Evolutionary conservation across 1,140 invertebrate species (phyloP).

Genomic region (Drosophila ercepeae): DNA sequence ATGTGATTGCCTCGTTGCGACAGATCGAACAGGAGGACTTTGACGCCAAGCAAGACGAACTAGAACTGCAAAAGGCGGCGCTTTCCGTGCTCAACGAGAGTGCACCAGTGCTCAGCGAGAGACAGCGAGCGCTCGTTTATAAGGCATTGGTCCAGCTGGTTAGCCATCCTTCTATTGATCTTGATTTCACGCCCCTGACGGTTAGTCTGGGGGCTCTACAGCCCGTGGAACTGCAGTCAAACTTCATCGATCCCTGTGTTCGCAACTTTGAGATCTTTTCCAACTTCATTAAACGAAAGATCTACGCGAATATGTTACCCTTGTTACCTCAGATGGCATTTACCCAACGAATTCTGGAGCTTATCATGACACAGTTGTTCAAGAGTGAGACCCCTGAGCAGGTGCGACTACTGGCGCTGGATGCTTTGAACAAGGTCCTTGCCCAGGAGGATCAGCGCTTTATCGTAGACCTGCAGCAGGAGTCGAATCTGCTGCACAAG

Average conservation of each 20-base stretch:
- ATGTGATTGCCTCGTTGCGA: constrained; percentile 59
- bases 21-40: constrained; percentile 46
- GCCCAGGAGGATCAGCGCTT: constrained; percentile 59
- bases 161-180: constrained; percentile 61
- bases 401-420: constrained; percentile 52
- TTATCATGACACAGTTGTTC: constrained; percentile 65
- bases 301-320: constrained; percentile 65
- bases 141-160: constrained; percentile 67
- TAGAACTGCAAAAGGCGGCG: constrained; percentile 66
- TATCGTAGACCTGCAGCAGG: constrained; percentile 67
- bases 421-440: constrained; percentile 63
- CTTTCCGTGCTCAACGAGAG: constrained; percentile 61
- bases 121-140: constrained; percentile 70
- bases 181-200: constrained; percentile 63
- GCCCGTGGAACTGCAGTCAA: constrained; percentile 72
- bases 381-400: constrained; percentile 19
- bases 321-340: constrained; percentile 71
- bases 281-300: constrained; percentile 70
- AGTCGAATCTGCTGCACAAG: constrained; percentile 65
- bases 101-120: constrained; percentile 56
- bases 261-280: constrained; percentile 69
- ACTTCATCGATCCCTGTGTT: constrained; percentile 66
- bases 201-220: constrained; percentile 60
- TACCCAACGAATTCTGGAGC: constrained; percentile 66
- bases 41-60: constrained; percentile 36